Percentiles rank a stretch among this genome's conserved stretches.
Evolutionary conservation across 2,888 invertebrate species (phyloP).

Genomic region (Capitulum mitella): DNA sequence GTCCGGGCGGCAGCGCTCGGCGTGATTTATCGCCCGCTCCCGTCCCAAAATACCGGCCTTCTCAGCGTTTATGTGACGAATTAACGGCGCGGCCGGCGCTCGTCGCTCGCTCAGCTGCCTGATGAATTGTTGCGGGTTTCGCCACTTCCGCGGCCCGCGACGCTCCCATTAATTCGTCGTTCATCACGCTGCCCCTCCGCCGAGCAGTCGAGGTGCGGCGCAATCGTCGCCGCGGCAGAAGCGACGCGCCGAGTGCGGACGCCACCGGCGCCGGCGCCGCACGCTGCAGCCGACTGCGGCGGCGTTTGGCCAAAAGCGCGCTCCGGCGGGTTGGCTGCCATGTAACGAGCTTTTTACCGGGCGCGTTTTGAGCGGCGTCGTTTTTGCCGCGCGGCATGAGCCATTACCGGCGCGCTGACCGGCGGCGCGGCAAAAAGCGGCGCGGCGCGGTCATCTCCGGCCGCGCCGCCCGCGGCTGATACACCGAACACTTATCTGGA

Average conservation of each 20-base stretch:
- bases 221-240: not conserved
- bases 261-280: not conserved
- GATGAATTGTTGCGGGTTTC: slow-evolving; percentile 10
- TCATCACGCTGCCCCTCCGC: not conserved
- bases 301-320: not conserved
- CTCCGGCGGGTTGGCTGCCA: not conserved
- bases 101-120: not conserved
- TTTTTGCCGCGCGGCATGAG: slow-evolving; percentile 10
- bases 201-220: too few relatives aligned
- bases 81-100: not conserved
- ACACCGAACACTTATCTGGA: slow-evolving; percentile 6
- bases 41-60: not conserved
- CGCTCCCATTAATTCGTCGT: not conserved
- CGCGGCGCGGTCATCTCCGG: not conserved
- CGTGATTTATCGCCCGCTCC: not conserved
- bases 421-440: slow-evolving; percentile 12
- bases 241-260: not conserved
- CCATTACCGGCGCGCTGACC: slow-evolving; percentile 23
- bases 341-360: slow-evolving; percentile 4
- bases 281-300: not conserved
- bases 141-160: not conserved
- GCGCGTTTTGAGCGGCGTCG: slow-evolving; percentile 7
- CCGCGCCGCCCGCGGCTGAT: slow-evolving; percentile 1
- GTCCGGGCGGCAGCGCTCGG: not conserved
- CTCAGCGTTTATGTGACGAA: not conserved